These are phyloP conservation scores for Dipodomys ordii DNA, from an alignment of 2,113 vertebrate species.

Conservation along the genomic window DNA sequence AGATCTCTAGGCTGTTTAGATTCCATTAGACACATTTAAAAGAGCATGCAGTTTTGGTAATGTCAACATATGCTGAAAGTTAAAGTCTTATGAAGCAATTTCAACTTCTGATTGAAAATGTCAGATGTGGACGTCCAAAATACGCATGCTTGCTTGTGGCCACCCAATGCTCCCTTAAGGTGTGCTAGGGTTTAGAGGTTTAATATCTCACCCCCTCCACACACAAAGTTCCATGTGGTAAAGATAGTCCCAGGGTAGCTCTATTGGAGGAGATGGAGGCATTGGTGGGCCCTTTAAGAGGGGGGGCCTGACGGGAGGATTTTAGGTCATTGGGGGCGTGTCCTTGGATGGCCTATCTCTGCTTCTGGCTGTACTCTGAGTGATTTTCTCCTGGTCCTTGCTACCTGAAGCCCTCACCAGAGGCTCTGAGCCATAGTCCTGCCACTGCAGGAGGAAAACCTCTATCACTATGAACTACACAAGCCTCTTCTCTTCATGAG, in stretches of 20 bases:
- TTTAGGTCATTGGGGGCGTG: not conserved
- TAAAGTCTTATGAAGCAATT: not conserved
- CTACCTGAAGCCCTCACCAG: too few relatives aligned
- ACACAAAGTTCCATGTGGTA: too few relatives aligned
- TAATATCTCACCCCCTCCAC: not conserved
- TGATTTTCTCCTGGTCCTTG: too few relatives aligned
- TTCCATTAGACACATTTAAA: not conserved
- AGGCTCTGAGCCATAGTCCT: not conserved
- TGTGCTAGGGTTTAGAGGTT: not conserved
- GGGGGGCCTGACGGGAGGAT: not conserved
- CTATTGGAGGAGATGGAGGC: not conserved
- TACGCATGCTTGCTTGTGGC: not conserved
- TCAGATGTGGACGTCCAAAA: slow-evolving; percentile 2
- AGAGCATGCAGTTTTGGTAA: not conserved
- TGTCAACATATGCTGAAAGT: not conserved
- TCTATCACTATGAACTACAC: too few relatives aligned
- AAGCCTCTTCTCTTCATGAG: not conserved
- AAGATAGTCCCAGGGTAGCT: too few relatives aligned
- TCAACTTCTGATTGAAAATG: not conserved
- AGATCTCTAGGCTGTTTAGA: not conserved
- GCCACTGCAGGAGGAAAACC: not conserved
- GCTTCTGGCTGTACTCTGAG: too few relatives aligned
- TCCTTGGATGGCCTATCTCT: not conserved
- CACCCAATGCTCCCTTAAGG: not conserved
- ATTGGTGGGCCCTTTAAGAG: too few relatives aligned